phyloP scores from a whole-genome alignment of 2,888 invertebrate genomes.

The Amorpha juglandis region DNA sequence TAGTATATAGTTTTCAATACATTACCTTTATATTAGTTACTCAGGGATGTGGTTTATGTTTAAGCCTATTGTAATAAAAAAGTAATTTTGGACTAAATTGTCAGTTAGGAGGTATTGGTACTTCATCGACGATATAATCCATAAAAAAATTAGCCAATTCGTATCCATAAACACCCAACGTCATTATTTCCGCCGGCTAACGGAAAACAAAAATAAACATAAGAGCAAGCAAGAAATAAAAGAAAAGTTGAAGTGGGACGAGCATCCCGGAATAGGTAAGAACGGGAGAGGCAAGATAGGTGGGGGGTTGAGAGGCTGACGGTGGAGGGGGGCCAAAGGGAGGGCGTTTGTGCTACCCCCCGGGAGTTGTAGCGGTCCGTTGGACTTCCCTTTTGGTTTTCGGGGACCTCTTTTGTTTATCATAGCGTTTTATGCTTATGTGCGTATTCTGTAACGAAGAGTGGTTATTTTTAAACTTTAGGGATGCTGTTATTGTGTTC shows the following conservation, averaged over 20 bases:
- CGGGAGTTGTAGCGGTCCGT: constrained; percentile 53
- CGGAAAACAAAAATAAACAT: constrained; percentile 83
- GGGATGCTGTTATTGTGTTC: constrained; percentile 32
- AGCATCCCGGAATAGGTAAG: constrained; percentile 68
- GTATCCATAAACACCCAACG: constrained; percentile 61
- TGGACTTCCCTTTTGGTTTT: constrained; percentile 56
- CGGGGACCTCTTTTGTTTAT: constrained; percentile 73
- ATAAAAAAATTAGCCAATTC: constrained; percentile 34
- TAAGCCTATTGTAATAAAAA: too few relatives aligned
- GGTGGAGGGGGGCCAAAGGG: constrained; percentile 42
- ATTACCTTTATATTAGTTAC: too few relatives aligned
- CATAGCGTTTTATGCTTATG: constrained; percentile 65
- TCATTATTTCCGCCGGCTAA: constrained; percentile 79
- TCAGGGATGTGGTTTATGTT: too few relatives aligned
- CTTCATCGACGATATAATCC: too few relatives aligned
- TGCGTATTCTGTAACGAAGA: constrained; percentile 49
- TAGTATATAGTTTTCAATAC: too few relatives aligned
- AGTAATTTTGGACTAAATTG: too few relatives aligned
- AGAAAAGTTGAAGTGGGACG: constrained; percentile 80
- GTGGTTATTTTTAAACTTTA: constrained; percentile 42
- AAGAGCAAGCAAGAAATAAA: constrained; percentile 80
- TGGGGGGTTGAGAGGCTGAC: constrained; percentile 32
- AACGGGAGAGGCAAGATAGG: constrained; percentile 56
- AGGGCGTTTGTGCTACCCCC: constrained; percentile 50
- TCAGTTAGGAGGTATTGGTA: too few relatives aligned